Percentiles rank a stretch among this genome's conserved stretches.
phyloP scores from a whole-genome alignment of 2,113 vertebrate species.

The Tachycineta bicolor region DNA sequence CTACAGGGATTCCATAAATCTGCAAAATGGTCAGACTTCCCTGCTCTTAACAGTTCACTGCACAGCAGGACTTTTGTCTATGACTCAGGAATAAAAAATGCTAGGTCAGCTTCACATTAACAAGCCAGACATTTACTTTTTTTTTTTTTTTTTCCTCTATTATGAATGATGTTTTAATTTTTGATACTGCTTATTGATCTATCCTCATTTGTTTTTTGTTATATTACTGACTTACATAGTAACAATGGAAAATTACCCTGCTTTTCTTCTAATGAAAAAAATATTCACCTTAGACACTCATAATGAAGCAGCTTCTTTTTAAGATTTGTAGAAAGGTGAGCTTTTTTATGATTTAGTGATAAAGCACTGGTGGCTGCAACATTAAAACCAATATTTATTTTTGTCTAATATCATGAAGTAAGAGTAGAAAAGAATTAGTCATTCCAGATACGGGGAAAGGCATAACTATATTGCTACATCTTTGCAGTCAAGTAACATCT shows the following conservation, averaged over 20 bases:
- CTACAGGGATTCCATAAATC: slow-evolving; percentile 62
- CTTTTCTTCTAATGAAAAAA: slow-evolving; percentile 41
- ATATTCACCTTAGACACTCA: slow-evolving; percentile 52
- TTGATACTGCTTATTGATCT: background rate
- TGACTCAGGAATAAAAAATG: slow-evolving; percentile 70
- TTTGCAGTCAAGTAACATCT: background rate
- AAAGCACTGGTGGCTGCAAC: background rate
- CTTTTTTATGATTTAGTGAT: background rate
- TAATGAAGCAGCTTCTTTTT: slow-evolving; percentile 7
- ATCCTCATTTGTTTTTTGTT: slow-evolving; percentile 34
- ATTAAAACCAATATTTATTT: background rate
- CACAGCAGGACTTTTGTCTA: slow-evolving; percentile 28
- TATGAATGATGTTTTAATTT: slow-evolving; percentile 12
- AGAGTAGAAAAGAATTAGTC: background rate
- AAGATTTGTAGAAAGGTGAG: background rate
- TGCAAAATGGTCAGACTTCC: slow-evolving; percentile 32
- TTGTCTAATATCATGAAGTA: background rate
- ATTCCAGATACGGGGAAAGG: background rate
- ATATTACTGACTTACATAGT: slow-evolving; percentile 10
- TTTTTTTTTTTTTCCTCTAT: slow-evolving; percentile 23
- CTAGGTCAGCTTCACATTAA: slow-evolving; percentile 62
- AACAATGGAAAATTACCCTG: slow-evolving; percentile 26
- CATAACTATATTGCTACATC: background rate
- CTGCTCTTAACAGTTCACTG: slow-evolving; percentile 49
- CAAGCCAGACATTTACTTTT: slow-evolving; percentile 54